Percentiles rank a stretch among this genome's conserved stretches.
These are phyloP conservation scores for Dexiosoma caninum DNA, from an alignment of 2,888 invertebrate species.

Conservation along the genomic window DNA sequence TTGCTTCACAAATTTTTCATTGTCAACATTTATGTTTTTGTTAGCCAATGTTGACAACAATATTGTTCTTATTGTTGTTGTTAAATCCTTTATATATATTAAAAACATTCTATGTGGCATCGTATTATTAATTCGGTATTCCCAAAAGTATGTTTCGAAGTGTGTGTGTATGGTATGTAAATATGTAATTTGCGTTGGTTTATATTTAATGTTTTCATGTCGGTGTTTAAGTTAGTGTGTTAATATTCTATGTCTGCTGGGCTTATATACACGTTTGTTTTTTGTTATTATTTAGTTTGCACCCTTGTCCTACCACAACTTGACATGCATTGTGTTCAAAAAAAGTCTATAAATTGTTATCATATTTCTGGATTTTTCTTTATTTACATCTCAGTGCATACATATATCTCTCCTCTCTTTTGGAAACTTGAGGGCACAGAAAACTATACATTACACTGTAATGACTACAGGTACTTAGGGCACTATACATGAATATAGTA, in stretches of 20 bases:
- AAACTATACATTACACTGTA: slow-evolving; percentile 3
- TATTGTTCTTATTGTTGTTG: background rate
- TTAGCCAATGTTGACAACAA: background rate
- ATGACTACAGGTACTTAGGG: background rate
- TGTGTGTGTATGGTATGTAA: background rate
- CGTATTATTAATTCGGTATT: slow-evolving; percentile 4
- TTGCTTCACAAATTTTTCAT: slow-evolving; percentile 15
- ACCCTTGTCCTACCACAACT: slow-evolving; percentile 66
- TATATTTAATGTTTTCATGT: slow-evolving; percentile 4
- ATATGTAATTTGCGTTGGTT: slow-evolving; percentile 11
- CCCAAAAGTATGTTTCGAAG: background rate
- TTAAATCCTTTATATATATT: slow-evolving; percentile 32
- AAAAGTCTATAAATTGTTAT: slow-evolving; percentile 45
- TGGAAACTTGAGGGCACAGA: background rate
- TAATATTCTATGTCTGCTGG: background rate
- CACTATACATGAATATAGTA: background rate
- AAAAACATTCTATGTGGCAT: slow-evolving; percentile 3
- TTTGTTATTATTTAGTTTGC: slow-evolving; percentile 53
- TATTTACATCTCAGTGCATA: too few species aligned
- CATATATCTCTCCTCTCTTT: background rate
- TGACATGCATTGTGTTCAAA: slow-evolving; percentile 59
- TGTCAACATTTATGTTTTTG: slow-evolving; percentile 37
- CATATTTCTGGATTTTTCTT: background rate
- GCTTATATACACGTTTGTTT: background rate
- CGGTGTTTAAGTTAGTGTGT: slow-evolving; percentile 9